A percentile compares a stretch with the other conserved stretches of the same genome.
phyloP scores from a whole-genome alignment of 1,140 invertebrate genomes.

The Drosophila sp. region DNA sequence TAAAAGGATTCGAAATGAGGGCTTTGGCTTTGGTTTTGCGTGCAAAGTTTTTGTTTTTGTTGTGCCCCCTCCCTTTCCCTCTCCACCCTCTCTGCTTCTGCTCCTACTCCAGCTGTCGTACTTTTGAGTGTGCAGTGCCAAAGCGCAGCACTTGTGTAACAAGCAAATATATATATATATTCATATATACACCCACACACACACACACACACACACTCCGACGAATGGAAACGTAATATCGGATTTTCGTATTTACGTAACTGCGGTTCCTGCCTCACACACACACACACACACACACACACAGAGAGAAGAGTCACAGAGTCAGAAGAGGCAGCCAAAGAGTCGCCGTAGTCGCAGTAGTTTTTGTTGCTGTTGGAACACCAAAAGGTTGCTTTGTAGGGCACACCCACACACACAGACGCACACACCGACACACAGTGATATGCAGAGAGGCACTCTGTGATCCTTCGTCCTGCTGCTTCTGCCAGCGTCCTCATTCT shows the following conservation, averaged over 20 bases:
- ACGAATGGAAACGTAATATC: conserved; percentile 76
- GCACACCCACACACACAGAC: conserved; percentile 37
- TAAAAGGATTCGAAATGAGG: conserved; percentile 63
- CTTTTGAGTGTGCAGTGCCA: conserved; percentile 68
- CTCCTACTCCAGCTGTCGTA: conserved; percentile 26
- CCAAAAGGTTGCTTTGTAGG: conserved; percentile 70
- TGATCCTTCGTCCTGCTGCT: conserved; percentile 36
- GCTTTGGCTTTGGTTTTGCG: conserved; percentile 64
- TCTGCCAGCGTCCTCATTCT: conserved; percentile 16
- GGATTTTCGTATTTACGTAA: conserved; percentile 78
- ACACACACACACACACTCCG: conserved; percentile 2
- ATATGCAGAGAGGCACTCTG: conserved; percentile 29
- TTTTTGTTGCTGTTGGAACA: conserved; percentile 66
- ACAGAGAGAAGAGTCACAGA: background rate
- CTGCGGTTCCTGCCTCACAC: conserved; percentile 54
- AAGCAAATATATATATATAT: conserved; percentile 41
- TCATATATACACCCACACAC: background rate
- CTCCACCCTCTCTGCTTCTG: background rate
- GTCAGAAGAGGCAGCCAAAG: conserved; percentile 23
- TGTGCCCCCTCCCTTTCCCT: no score
- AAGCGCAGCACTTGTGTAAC: conserved; percentile 74
- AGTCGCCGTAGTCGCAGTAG: conserved; percentile 53
- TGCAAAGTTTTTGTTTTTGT: conserved; percentile 58
- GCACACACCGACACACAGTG: conserved; percentile 15
- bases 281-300: conserved; percentile 2